Percentiles rank a stretch among this genome's conserved stretches.
phyloP scores from a whole-genome alignment of 2,113 vertebrate species.

The Cromileptes altivelis region DNA sequence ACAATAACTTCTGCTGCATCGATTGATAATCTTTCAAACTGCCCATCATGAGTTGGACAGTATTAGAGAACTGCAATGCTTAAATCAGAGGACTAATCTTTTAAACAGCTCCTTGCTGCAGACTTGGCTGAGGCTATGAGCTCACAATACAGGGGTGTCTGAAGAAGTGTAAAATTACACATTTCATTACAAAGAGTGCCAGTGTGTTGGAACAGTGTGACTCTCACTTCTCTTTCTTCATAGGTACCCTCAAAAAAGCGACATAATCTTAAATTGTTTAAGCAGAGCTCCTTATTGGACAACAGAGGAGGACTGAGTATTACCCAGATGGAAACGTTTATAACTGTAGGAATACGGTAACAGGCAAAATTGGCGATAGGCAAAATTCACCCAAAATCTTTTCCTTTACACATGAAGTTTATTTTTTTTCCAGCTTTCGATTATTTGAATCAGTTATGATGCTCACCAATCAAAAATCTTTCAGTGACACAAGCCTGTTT shows the following conservation, averaged over 20 bases:
- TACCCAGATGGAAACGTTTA: not conserved
- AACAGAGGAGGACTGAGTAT: not conserved
- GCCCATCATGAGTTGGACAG: too few relatives aligned
- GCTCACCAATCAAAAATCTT: constrained; percentile 1
- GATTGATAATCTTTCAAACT: too few relatives aligned
- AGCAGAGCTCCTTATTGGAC: constrained; percentile 8
- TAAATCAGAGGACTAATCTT: not conserved
- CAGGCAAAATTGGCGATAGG: not conserved
- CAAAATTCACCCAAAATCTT: not conserved
- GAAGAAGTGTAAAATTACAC: not conserved
- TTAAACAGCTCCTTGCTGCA: not conserved
- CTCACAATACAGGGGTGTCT: not conserved
- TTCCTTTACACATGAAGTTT: not conserved
- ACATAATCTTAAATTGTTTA: not conserved
- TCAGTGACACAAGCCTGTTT: constrained; percentile 3
- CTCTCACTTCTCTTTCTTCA: not conserved
- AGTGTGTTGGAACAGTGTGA: not conserved
- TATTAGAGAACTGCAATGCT: not conserved
- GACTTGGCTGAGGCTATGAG: not conserved
- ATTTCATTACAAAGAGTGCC: not conserved
- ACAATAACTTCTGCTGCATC: too few relatives aligned
- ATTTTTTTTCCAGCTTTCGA: not conserved
- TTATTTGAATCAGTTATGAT: constrained; percentile 5
- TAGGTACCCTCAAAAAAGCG: not conserved
- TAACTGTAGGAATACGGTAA: not conserved